Evolutionary conservation across 2,113 vertebrate species (phyloP), one percentile per base, ranked within the genome.

Genomic region (Tautogolabrus adspersus): DNA sequence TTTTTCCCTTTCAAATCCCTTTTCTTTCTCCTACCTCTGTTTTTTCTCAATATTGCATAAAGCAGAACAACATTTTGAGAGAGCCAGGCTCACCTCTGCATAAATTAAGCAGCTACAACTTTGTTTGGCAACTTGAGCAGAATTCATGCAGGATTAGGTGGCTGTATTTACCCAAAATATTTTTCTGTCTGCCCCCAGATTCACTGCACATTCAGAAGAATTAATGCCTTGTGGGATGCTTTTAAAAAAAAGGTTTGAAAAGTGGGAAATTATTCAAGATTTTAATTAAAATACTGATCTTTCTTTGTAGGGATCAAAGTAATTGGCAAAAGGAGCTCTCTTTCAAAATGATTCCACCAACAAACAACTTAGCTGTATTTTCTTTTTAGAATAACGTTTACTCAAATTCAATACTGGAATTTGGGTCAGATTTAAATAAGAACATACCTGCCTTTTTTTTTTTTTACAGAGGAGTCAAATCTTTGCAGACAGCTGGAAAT

Each of bases 221-320:
- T 47, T 37, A 59, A 49, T 66, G 19, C 10, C 46, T 34, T 44
- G 65, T 77, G 54, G 2, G 34, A 42, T 62, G 62, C 47, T 19
- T n/a, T 26, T 26, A 26, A 26, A 26, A 26, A 26, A 26, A 2
- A 26, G 26, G 4, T 26, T 12, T 71, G 13, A 21, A 67, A 58
- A 71, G 21, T 67, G 51, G 70, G 22, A 75, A 75, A 18, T 44
- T 19, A 30, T 46, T 72, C 67, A 76, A 58, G 23, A 46, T 57
- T 72, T 64, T 65, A 64, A 81, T 81, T 86, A 81, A 81, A 88
- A 81, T 61, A 57, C 66, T 49, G 59, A 75, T 83, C 67, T 76
- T 85, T 88, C 69, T 81, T 89, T 77, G 70, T 42, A 75, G 47
- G 67, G 59, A 72, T 64, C 54, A 81, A 64, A 66, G 38, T 61